Percentiles rank a stretch among this genome's conserved stretches.
Evolutionary conservation across 2,797 vertebrate species (phyloP).

Genomic region (Linurgus olivaceus): DNA sequence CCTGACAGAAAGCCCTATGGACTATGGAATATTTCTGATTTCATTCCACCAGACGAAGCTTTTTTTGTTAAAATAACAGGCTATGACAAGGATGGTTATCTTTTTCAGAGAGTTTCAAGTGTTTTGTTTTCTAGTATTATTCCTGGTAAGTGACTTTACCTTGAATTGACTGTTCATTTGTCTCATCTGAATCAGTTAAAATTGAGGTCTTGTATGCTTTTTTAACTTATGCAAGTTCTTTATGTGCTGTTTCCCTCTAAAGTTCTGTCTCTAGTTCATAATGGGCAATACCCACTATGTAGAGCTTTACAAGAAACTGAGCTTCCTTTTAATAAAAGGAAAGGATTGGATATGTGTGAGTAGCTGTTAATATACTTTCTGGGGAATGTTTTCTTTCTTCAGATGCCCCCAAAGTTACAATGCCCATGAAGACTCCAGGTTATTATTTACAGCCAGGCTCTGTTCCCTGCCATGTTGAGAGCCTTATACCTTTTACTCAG

Average conservation of each 20-base stretch:
- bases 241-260: background rate
- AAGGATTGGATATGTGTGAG: background rate
- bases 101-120: constrained; percentile 95
- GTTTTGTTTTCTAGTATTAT: constrained; percentile 92
- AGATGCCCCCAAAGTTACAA: constrained; percentile 90
- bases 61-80: constrained; percentile 93
- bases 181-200: background rate
- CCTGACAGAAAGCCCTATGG: constrained; percentile 85
- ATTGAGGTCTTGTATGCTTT: background rate
- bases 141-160: constrained; percentile 82
- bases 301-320: background rate
- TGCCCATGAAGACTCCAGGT: constrained; percentile 86
- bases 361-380: background rate
- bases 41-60: constrained; percentile 89
- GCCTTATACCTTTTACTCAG: constrained; percentile 90
- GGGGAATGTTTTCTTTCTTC: background rate
- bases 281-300: background rate
- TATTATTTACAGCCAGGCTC: constrained; percentile 90
- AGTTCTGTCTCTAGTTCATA: background rate
- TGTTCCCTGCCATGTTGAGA: constrained; percentile 87
- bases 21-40: constrained; percentile 96
- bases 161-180: background rate
- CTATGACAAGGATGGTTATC: constrained; percentile 87
- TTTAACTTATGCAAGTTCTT: background rate
- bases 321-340: background rate